Conservation (phyloP, 2,888 invertebrate species). For the Syritta pipiens region DNA sequence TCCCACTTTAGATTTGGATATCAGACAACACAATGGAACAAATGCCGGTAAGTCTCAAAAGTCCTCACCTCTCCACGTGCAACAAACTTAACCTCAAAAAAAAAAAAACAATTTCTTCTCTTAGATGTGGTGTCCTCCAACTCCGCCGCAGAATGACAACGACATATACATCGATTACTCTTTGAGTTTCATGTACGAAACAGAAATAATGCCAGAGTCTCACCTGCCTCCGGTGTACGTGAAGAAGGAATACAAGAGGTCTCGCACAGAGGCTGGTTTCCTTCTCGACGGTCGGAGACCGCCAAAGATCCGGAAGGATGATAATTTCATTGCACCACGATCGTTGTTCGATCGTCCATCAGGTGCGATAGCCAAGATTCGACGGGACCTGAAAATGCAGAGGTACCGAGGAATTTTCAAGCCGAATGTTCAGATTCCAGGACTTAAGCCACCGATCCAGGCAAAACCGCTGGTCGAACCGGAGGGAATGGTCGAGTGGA, state of each 20-base stretch:
- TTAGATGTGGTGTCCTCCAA: slow-evolving; percentile 98
- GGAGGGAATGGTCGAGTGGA: slow-evolving; percentile 91
- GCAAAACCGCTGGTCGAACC: slow-evolving; percentile 82
- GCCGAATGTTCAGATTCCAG: slow-evolving; percentile 80
- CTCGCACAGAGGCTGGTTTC: slow-evolving; percentile 84
- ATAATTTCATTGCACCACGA: slow-evolving; percentile 87
- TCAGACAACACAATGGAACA: slow-evolving; percentile 85
- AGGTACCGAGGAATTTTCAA: slow-evolving; percentile 84
- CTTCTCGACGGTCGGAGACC: slow-evolving; percentile 82
- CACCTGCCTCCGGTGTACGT: slow-evolving; percentile 89
- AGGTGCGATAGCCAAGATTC: slow-evolving; percentile 86
- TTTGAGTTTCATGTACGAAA: slow-evolving; percentile 91
- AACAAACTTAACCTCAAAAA: too few relatives aligned
- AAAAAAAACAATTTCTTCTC: not conserved
- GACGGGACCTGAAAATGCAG: slow-evolving; percentile 88
- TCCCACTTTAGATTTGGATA: slow-evolving; percentile 86
- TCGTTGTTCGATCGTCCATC: slow-evolving; percentile 91
- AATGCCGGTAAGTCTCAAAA: slow-evolving; percentile 91
- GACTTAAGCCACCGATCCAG: slow-evolving; percentile 81
- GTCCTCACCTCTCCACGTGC: not conserved
- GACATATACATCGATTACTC: slow-evolving; percentile 95
- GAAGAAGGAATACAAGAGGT: slow-evolving; percentile 87
- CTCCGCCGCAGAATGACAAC: slow-evolving; percentile 95
- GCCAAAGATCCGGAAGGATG: slow-evolving; percentile 85
- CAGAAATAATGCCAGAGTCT: slow-evolving; percentile 86